Conservation (phyloP, 2,113 vertebrate species). For the Hemibagrus wyckioides region DNA sequence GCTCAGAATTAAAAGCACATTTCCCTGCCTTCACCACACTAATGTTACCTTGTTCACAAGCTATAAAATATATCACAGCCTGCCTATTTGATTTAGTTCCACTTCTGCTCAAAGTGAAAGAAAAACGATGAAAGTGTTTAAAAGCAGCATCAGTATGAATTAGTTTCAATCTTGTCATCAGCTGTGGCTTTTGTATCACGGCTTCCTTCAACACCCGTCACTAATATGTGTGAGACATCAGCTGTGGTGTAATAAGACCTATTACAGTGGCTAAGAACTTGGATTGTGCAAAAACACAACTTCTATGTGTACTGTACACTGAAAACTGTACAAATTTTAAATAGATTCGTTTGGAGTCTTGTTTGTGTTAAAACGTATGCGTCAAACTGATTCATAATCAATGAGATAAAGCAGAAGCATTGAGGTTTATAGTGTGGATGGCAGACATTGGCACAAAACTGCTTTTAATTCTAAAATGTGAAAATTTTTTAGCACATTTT, state of each 20-base stretch:
- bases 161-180: not conserved
- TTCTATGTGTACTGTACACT: not conserved
- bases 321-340: not conserved
- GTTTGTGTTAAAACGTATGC: not conserved
- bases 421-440: not conserved
- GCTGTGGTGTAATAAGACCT: not conserved
- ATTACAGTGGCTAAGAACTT: not conserved
- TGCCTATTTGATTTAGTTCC: not conserved
- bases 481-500: not conserved
- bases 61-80: not conserved
- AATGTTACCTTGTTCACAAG: not conserved
- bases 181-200: slow-evolving; percentile 11
- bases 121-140: not conserved
- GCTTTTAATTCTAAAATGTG: not conserved
- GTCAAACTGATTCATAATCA: not conserved
- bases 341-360: not conserved
- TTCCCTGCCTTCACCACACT: not conserved
- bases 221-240: not conserved
- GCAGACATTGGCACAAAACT: not conserved
- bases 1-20: not conserved
- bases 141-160: not conserved
- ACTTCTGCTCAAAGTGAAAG: not conserved
- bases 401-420: not conserved
- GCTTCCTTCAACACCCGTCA: not conserved
- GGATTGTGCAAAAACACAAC: not conserved